Evolutionary conservation across 2,113 vertebrate species (phyloP), one percentile per base, ranked within the genome.

Genomic region (Paraplagusia blochii): DNA sequence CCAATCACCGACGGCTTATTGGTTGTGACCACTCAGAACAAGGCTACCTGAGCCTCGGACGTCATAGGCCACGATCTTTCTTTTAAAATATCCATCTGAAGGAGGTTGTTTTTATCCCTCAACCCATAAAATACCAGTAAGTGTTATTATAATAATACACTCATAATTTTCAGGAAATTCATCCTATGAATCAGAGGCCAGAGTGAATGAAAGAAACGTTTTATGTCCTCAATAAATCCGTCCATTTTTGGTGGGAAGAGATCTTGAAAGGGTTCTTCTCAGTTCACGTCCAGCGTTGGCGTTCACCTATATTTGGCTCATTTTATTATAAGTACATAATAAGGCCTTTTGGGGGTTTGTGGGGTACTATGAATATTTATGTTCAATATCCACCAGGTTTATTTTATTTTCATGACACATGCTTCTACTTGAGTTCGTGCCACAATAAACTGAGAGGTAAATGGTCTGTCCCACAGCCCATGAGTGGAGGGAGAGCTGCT

Each of bases 11-110:
- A 58, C 44, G 58, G 61, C 72, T 86, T 85, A 84, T 86, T 91
- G 85, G 63, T 75, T 77, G 83, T 89, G 85, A 89, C 83, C 61
- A 85, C 82, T 81, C 81, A 74, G 53, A 88, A 88, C 83, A 29
- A 6, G 74, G 69, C 44, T 76, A 76, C 71, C 64, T 63, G 43
- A 33, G 53, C 15, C 40, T 42, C 19, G 17, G 34, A 48, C 42
- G 43, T 9, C 12, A 45, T 12, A 4, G 39, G 39, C 29, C 11
- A 57, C 49, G 6, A 13, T 13, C 54, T 65, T 54, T 45, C 34
- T 44, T 10, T 42, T 56, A 57, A 49, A 12, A 19, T 11, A 44
- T 57, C 38, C 19, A 16, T 11, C 48, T 38, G 16, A 16, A 7
- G 22, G 22, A 29, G 22, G 2, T 29, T 29, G 2, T 29, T 29